A percentile compares a stretch with the other conserved stretches of the same genome.
Evolutionary conservation across 2,888 invertebrate species (phyloP).

Genomic region (Gryllus longicercus): DNA sequence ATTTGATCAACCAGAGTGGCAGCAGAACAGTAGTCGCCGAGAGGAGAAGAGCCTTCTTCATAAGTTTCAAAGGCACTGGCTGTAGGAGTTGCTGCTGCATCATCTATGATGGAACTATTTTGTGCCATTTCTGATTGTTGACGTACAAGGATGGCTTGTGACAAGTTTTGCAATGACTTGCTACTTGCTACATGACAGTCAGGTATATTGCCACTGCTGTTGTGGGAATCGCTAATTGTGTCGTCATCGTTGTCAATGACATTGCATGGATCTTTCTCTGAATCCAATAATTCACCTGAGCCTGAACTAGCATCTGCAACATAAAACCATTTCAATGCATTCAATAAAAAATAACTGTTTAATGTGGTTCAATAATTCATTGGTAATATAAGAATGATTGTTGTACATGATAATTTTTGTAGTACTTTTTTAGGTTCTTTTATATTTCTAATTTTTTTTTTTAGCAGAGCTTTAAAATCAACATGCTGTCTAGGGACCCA

Average conservation of each 20-base stretch:
- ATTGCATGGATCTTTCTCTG: conserved; percentile 73
- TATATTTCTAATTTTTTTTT: too few relatives aligned
- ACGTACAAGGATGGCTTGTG: conserved; percentile 70
- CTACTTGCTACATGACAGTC: conserved; percentile 44
- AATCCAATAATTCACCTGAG: conserved; percentile 74
- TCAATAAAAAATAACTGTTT: too few relatives aligned
- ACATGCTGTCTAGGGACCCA: too few relatives aligned
- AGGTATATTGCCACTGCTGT: conserved; percentile 22
- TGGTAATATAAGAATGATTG: too few relatives aligned
- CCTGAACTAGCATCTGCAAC: conserved; percentile 59
- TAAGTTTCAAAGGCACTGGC: conserved; percentile 38
- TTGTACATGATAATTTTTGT: too few relatives aligned
- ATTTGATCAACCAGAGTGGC: conserved; percentile 67
- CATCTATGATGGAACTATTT: neutral
- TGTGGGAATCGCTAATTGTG: neutral
- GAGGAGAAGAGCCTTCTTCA: conserved; percentile 46
- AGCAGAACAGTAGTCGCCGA: conserved; percentile 55
- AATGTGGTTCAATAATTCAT: too few relatives aligned
- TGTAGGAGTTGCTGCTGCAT: conserved; percentile 20
- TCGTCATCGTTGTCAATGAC: conserved; percentile 3
- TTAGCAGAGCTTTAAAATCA: too few relatives aligned
- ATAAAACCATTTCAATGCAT: neutral
- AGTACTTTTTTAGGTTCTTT: too few relatives aligned
- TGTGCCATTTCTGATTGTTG: conserved; percentile 51
- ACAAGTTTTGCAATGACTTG: conserved; percentile 73